phyloP scores from a whole-genome alignment of 2,888 invertebrate species.

The Atethmia centrago region DNA sequence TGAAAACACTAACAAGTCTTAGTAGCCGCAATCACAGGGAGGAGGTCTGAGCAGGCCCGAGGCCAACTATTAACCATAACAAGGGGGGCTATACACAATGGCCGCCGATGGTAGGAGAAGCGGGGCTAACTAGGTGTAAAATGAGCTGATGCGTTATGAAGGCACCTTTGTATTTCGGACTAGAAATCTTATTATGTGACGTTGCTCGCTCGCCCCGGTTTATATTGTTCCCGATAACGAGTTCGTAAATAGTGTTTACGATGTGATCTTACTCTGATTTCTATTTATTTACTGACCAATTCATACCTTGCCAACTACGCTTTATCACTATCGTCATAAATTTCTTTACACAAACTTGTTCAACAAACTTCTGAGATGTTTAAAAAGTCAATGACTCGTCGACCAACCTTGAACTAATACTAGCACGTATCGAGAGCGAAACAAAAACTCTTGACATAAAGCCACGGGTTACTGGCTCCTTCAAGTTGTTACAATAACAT shows the following conservation, averaged over 20 bases:
- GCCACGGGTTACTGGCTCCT: conserved; percentile 50
- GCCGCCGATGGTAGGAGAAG: conserved; percentile 67
- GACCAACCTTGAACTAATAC: conserved; percentile 69
- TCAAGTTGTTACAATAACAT: conserved; percentile 59
- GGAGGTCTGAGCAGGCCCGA: conserved; percentile 73
- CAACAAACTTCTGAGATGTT: conserved; percentile 32
- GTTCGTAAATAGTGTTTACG: conserved; percentile 44
- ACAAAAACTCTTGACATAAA: conserved; percentile 64
- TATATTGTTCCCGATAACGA: conserved; percentile 54
- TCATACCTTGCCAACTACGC: neutral
- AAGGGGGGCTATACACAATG: conserved; percentile 74
- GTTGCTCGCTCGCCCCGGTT: conserved; percentile 24
- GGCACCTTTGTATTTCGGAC: conserved; percentile 68
- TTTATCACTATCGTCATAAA: neutral
- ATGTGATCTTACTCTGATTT: conserved; percentile 26
- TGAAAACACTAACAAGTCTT: conserved; percentile 73
- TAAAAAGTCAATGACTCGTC: conserved; percentile 66
- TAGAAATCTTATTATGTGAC: conserved; percentile 62
- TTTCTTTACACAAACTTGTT: conserved; percentile 11
- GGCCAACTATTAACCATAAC: conserved; percentile 86
- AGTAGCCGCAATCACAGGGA: conserved; percentile 65
- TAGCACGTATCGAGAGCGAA: conserved; percentile 50
- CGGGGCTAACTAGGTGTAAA: conserved; percentile 86
- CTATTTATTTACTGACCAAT: conserved; percentile 13
- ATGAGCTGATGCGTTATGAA: conserved; percentile 73